Evolutionary conservation across 2,797 vertebrate genomes (phyloP).

Genomic region (Cryptoprocta ferox): DNA sequence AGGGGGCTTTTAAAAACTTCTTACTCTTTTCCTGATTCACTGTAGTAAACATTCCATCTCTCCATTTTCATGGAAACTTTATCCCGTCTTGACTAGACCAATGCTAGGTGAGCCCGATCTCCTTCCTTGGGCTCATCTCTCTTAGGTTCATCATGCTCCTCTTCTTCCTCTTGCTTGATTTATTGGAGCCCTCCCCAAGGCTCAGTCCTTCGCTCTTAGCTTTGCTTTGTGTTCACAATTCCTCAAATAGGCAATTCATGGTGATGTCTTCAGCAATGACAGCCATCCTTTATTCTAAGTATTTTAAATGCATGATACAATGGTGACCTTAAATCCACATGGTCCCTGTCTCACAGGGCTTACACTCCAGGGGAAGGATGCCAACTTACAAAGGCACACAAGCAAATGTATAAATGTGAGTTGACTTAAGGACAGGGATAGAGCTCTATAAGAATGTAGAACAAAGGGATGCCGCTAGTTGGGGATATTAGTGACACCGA

Average conservation of each 20-base stretch:
- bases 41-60: not conserved
- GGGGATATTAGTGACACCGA: not conserved
- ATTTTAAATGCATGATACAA: not conserved
- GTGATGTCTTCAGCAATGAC: not conserved
- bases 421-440: not conserved
- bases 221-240: not conserved
- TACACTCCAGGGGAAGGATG: not conserved
- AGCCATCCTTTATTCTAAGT: not conserved
- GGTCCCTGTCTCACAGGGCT: not conserved
- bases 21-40: not conserved
- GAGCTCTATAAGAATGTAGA: not conserved
- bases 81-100: not conserved
- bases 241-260: not conserved
- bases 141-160: not conserved
- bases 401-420: not conserved
- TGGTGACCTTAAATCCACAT: not conserved
- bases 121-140: not conserved
- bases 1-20: not conserved
- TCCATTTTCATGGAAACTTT: not conserved
- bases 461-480: not conserved
- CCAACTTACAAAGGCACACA: not conserved
- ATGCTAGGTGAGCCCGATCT: not conserved
- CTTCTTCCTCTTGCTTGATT: not conserved
- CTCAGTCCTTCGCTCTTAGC: not conserved
- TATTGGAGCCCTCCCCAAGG: not conserved